A percentile compares a stretch with the other conserved stretches of the same genome.
phyloP scores from a whole-genome alignment of 2,888 invertebrate genomes.

The Dimorphilus gyrociliatus region DNA sequence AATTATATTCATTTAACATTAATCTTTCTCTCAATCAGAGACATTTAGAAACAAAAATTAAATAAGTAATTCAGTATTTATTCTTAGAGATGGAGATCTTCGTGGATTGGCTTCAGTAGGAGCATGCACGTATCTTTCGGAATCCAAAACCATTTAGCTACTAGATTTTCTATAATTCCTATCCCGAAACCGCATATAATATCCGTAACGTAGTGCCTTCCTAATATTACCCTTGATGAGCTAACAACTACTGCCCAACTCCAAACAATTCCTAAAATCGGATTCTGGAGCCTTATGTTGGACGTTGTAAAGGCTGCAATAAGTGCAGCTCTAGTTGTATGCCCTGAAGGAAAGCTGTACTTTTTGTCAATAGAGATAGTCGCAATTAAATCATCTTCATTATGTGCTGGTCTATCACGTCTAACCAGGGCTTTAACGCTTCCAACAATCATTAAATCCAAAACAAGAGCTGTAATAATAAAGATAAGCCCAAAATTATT shows the following conservation, averaged over 20 bases:
- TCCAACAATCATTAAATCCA: constrained; percentile 63
- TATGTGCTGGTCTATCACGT: constrained; percentile 55
- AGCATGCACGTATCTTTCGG: constrained; percentile 3
- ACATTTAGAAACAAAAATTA: no score
- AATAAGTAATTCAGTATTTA: not conserved
- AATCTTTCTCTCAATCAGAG: no score
- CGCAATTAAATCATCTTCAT: constrained; percentile 50
- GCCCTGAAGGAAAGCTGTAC: constrained; percentile 85
- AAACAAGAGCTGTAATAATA: constrained; percentile 52
- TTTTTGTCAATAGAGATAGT: constrained; percentile 57
- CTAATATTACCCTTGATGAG: constrained; percentile 60
- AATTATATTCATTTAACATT: no score
- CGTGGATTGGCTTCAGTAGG: constrained; percentile 7
- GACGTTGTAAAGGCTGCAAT: constrained; percentile 52
- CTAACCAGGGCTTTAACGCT: constrained; percentile 59
- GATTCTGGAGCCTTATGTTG: constrained; percentile 13
- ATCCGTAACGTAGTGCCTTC: constrained; percentile 73
- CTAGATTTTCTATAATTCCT: constrained; percentile 41
- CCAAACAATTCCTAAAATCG: constrained; percentile 25
- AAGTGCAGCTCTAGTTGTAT: constrained; percentile 65
- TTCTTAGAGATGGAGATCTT: constrained; percentile 7
- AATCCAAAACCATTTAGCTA: constrained; percentile 11
- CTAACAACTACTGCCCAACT: constrained; percentile 57
- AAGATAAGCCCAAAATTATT: constrained; percentile 11
- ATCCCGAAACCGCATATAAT: constrained; percentile 56